phyloP scores from a whole-genome alignment of 2,888 invertebrate genomes.

The Synergus gifuensis region DNA sequence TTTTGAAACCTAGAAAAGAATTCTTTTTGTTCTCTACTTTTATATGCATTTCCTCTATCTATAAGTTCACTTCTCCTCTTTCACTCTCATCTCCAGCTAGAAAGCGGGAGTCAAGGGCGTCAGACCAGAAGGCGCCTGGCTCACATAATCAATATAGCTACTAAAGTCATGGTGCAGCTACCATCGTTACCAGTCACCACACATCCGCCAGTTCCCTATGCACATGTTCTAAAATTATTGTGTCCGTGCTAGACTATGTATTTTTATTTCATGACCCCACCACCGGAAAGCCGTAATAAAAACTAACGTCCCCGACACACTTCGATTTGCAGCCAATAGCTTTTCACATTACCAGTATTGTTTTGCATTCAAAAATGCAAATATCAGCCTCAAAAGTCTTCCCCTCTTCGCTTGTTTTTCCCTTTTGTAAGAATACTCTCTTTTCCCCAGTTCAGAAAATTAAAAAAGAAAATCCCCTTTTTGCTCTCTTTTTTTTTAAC shows the following conservation, averaged over 20 bases:
- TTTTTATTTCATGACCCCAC: background rate
- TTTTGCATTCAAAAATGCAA: too few relatives aligned
- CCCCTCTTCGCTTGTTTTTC: too few relatives aligned
- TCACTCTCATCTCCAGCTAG: conserved; percentile 47
- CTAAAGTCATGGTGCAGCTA: conserved; percentile 73
- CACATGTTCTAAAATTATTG: background rate
- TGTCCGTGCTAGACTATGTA: background rate
- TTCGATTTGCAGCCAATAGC: background rate
- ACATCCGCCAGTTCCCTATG: background rate
- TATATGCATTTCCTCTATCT: too few relatives aligned
- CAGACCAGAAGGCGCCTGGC: conserved; percentile 73
- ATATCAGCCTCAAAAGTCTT: too few relatives aligned
- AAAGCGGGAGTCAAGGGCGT: conserved; percentile 72
- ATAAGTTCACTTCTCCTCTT: background rate
- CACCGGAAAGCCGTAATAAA: background rate
- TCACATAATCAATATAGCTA: conserved; percentile 74
- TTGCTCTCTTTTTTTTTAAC: too few relatives aligned
- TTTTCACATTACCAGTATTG: too few relatives aligned
- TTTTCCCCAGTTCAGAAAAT: too few relatives aligned
- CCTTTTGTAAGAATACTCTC: too few relatives aligned
- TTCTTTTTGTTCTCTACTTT: too few relatives aligned
- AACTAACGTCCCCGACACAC: background rate
- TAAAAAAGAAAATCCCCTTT: too few relatives aligned
- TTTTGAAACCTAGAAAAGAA: too few relatives aligned
- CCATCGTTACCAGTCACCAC: conserved; percentile 44